Evolutionary conservation across 2,797 vertebrate species (phyloP).

Genomic region (Taeniopygia guttata): DNA sequence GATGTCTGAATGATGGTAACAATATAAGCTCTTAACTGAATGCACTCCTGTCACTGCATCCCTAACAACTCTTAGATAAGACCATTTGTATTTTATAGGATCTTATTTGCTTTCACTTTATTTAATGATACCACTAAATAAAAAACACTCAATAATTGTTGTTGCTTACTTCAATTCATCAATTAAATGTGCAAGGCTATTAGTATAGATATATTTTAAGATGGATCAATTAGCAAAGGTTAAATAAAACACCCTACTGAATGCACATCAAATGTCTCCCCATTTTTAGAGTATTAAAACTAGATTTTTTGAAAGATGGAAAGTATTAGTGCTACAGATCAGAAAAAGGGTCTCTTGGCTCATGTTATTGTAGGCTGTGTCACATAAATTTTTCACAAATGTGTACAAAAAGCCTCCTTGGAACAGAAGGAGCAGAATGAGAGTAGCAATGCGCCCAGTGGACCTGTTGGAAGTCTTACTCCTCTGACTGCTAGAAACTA

Average conservation of each 20-base stretch:
- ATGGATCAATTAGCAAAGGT: slow-evolving; percentile 10
- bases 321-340: neutral
- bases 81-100: slow-evolving; percentile 16
- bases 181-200: neutral
- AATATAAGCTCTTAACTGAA: slow-evolving; percentile 27
- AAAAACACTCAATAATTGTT: slow-evolving; percentile 17
- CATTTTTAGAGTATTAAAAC: neutral
- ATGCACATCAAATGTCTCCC: neutral
- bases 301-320: neutral
- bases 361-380: neutral
- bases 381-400: neutral
- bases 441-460: neutral
- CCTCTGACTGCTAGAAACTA: neutral
- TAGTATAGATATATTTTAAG: slow-evolving; percentile 8
- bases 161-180: slow-evolving; percentile 1
- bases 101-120: slow-evolving; percentile 12
- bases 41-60: slow-evolving; percentile 14
- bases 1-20: slow-evolving; percentile 14
- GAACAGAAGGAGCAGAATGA: neutral
- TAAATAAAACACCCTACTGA: neutral
- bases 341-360: neutral
- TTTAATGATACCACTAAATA: slow-evolving; percentile 3
- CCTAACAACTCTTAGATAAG: neutral
- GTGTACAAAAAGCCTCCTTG: neutral
- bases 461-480: neutral